Conservation (phyloP, 1,140 invertebrate species). For the Zaprionus vittiger region DNA sequence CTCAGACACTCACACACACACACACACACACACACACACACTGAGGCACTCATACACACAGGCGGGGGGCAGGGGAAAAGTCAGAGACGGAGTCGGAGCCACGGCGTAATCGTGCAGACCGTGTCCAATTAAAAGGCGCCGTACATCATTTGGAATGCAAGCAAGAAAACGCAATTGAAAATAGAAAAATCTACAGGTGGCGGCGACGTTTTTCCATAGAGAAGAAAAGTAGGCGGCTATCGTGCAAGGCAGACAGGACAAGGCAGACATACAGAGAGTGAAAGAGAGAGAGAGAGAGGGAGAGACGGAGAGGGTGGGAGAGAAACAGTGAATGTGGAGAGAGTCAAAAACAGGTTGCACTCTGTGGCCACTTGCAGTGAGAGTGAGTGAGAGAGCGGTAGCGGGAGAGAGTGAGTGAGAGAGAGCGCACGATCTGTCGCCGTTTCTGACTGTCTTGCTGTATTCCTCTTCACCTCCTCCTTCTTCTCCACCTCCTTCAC, state of each 20-base stretch:
- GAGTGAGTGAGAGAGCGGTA: neutral
- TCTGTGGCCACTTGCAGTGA: neutral
- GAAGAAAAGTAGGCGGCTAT: constrained; percentile 41
- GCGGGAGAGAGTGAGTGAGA: neutral
- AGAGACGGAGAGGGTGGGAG: neutral
- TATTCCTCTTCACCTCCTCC: neutral
- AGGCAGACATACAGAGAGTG: neutral
- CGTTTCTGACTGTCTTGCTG: constrained; percentile 1
- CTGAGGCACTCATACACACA: constrained; percentile 14
- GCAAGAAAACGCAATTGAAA: constrained; percentile 21
- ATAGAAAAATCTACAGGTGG: constrained; percentile 73
- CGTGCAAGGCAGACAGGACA: constrained; percentile 10
- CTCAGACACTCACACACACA: constrained; percentile 20
- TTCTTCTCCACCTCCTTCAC: constrained; percentile 14
- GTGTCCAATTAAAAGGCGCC: constrained; percentile 82
- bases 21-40: neutral
- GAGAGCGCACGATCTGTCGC: constrained; percentile 4
- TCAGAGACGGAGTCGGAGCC: constrained; percentile 4
- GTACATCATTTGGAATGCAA: constrained; percentile 78
- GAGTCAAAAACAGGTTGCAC: constrained; percentile 5
- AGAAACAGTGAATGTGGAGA: neutral
- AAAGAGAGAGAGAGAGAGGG: neutral
- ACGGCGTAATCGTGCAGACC: constrained; percentile 70
- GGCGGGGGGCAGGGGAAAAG: constrained; percentile 5
- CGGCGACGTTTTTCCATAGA: constrained; percentile 58